phyloP scores from a whole-genome alignment of 2,888 invertebrate genomes.

The Cancer borealis region DNA sequence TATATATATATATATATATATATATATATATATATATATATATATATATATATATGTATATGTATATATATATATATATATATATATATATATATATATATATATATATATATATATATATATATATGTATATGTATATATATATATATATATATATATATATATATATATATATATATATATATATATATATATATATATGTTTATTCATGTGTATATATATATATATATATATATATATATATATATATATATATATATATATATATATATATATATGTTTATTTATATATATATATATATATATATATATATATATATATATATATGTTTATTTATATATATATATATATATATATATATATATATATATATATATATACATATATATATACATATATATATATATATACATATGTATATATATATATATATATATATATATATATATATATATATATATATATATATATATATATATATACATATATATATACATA shows the following conservation, averaged over 20 bases:
- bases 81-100: constrained; percentile 7
- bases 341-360: constrained; percentile 63
- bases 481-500: constrained; percentile 57
- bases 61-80: constrained; percentile 43
- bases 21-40: constrained; percentile 65
- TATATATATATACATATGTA: constrained; percentile 55
- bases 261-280: constrained; percentile 40
- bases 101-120: constrained; percentile 12
- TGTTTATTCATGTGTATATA: constrained; percentile 51
- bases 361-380: constrained; percentile 47
- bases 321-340: constrained; percentile 43
- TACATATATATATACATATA: background rate
- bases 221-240: constrained; percentile 59
- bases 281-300: constrained; percentile 51
- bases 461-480: constrained; percentile 50
- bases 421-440: constrained; percentile 26
- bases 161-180: constrained; percentile 41
- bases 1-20: constrained; percentile 67
- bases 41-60: constrained; percentile 58
- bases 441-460: constrained; percentile 17
- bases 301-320: background rate
- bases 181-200: constrained; percentile 2
- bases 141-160: constrained; percentile 58
- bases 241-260: background rate
- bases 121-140: background rate